Evolutionary conservation across 30 jellyfish, hydroid and myxozoan species (phyloP), one percentile per base, ranked within the genome.

Genomic region (Cassiopea andromeda): DNA sequence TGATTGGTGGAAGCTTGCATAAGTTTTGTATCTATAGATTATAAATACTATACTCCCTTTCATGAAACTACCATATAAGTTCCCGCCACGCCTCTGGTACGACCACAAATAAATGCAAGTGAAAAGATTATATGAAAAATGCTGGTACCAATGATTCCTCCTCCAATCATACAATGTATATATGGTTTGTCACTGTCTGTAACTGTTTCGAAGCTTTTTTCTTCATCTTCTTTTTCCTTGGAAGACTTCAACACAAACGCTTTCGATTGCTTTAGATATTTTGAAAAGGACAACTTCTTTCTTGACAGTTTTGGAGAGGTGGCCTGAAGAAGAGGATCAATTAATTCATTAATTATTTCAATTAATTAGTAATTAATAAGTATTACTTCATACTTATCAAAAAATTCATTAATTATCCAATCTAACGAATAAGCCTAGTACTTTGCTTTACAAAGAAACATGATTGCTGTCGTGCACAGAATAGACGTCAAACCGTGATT

Each of bases 101-200:
- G 38, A 27, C 38, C 38, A 27, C 38, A 27, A 27, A 27, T 27
- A 27, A 27, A 27, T 27, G 38, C 38, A 27, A 27, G 38, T 27
- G 38, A 27, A 27, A 27, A 27, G 14, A 58, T 58, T 64, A 2
- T 47, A 0, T 7, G 2, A 9, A 64, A 0, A 2, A 5, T 64
- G 73, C 73, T 17, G 54, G 46, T 78, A 87, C 94, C 94, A 48
- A 87, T 87, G 16, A 87, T 80, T 7, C 90, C 87, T 46, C 90
- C 94, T 9, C 94, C 81, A 72, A 87, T 66, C 94, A 87, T 87
- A 75, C 94, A 87, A 50, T 78, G 94, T 13, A 87, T 87, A 79
- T 87, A 87, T 1, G 94, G 94, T 69, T 87, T 71, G 27, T 87
- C 90, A 6, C 90, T 45, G 80, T 87, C 94, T 5, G 94, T 87